phyloP scores from a whole-genome alignment of 2,888 invertebrate genomes.

The Aspidiotus destructor region DNA sequence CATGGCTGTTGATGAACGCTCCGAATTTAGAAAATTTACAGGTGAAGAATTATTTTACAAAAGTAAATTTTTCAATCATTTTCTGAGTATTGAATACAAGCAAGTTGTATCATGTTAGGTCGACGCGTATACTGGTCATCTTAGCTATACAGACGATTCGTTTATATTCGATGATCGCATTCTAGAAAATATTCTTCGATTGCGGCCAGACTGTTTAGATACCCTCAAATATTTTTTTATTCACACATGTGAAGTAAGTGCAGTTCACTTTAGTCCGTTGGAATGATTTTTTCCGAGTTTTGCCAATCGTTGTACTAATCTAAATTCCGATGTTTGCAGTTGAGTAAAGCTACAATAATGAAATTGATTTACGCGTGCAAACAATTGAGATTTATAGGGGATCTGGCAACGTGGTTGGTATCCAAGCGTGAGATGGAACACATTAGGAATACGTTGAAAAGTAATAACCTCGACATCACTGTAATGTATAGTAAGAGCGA shows the following conservation, averaged over 20 bases:
- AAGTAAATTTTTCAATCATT: not conserved
- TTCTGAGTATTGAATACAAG: not conserved
- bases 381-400: constrained; percentile 16
- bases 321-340: constrained; percentile 11
- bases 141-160: not conserved
- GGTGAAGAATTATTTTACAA: constrained; percentile 3
- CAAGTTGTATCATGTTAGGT: not conserved
- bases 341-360: constrained; percentile 12
- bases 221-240: constrained; percentile 20
- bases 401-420: constrained; percentile 17
- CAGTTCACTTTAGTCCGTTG: not conserved
- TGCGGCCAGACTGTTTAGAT: constrained; percentile 17
- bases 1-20: constrained; percentile 16
- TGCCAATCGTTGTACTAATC: not conserved
- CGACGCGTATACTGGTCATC: not conserved
- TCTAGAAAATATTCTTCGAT: constrained; percentile 14
- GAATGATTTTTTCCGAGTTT: too few relatives aligned
- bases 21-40: constrained; percentile 22
- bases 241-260: not conserved
- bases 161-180: not conserved
- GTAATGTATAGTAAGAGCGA: not conserved
- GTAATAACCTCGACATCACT: constrained; percentile 16
- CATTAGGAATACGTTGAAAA: constrained; percentile 7
- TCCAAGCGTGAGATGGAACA: not conserved
- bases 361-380: constrained; percentile 17